These are phyloP conservation scores for Drosophila kurseongensis DNA, from an alignment of 1,140 invertebrate species.

Conservation along the genomic window DNA sequence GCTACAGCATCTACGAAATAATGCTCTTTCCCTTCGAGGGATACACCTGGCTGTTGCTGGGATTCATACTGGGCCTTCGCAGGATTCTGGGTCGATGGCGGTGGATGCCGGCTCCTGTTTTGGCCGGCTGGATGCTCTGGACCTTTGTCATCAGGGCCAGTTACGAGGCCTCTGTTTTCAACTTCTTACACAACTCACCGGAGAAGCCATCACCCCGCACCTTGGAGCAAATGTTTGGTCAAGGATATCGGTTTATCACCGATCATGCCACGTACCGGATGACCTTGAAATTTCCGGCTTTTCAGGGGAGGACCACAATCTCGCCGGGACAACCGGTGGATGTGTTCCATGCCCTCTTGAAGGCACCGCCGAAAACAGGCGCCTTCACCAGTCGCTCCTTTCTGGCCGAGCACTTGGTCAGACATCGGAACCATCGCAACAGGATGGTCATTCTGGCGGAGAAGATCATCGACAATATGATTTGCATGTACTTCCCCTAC, in stretches of 20 bases:
- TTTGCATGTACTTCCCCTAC: slow-evolving; percentile 58
- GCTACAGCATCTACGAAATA: slow-evolving; percentile 59
- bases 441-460: slow-evolving; percentile 28
- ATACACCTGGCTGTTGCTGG: slow-evolving; percentile 47
- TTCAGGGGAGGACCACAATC: slow-evolving; percentile 8
- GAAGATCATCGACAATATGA: slow-evolving; percentile 56
- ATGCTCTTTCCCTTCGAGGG: slow-evolving; percentile 59
- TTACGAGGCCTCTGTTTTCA: slow-evolving; percentile 63
- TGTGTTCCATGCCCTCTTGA: slow-evolving; percentile 51
- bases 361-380: slow-evolving; percentile 7
- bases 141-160: slow-evolving; percentile 45
- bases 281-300: slow-evolving; percentile 27
- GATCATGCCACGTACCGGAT: slow-evolving; percentile 63
- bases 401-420: slow-evolving; percentile 31
- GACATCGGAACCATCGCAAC: slow-evolving; percentile 3
- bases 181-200: slow-evolving; percentile 64
- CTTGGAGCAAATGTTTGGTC: slow-evolving; percentile 24
- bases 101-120: slow-evolving; percentile 3
- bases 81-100: background rate
- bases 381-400: slow-evolving; percentile 46
- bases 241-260: slow-evolving; percentile 41
- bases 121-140: slow-evolving; percentile 38
- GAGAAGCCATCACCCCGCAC: slow-evolving; percentile 50
- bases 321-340: slow-evolving; percentile 50
- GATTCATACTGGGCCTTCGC: background rate